Evolutionary conservation across 2,113 vertebrate species (phyloP).

Genomic region (Peromyscus maniculatus): DNA sequence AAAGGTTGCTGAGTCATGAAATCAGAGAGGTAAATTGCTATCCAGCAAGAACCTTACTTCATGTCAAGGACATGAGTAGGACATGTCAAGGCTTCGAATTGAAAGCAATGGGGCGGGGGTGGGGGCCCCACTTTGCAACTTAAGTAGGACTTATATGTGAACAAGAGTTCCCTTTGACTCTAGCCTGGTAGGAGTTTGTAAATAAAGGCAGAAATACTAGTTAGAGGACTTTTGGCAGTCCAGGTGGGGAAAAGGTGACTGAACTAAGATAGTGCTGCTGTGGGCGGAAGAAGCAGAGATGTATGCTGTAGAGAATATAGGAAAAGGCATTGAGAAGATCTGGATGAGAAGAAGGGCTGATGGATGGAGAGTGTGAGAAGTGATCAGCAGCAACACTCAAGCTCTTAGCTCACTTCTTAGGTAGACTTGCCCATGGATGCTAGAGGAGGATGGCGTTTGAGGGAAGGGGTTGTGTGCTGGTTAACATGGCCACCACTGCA

Average conservation of each 20-base stretch:
- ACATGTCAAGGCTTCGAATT: not conserved
- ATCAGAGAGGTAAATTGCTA: not conserved
- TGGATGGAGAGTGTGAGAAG: not conserved
- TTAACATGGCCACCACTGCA: not conserved
- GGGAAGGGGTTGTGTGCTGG: not conserved
- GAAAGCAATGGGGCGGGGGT: not conserved
- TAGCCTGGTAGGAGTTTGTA: not conserved
- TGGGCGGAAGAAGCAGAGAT: not conserved
- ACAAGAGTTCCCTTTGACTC: not conserved
- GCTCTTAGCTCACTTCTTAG: not conserved
- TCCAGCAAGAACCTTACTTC: not conserved
- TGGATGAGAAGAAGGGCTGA: not conserved
- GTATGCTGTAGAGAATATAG: not conserved
- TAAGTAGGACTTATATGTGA: not conserved
- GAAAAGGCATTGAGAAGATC: not conserved
- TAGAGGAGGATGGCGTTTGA: not conserved
- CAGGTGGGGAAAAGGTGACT: not conserved
- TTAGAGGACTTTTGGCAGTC: constrained; percentile 13
- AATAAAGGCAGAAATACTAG: not conserved
- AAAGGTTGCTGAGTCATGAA: not conserved
- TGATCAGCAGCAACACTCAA: not conserved
- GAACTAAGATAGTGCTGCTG: not conserved
- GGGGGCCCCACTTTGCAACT: not conserved
- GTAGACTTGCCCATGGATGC: not conserved
- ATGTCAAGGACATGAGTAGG: not conserved